phyloP scores from a whole-genome alignment of 2,888 invertebrate species.

The Cepaea hortensis region DNA sequence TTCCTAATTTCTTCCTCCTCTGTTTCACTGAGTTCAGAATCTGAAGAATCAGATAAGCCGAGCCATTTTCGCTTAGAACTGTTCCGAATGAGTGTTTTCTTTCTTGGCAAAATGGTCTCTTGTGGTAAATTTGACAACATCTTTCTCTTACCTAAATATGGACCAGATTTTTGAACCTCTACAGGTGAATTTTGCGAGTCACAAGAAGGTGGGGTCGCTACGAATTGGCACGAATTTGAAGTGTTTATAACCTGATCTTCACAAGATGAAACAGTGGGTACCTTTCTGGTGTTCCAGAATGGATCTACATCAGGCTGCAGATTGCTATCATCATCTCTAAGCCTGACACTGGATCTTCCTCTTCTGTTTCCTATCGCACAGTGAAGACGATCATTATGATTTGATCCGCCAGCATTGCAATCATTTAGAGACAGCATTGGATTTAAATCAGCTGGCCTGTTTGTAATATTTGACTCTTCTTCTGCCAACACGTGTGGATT shows the following conservation, averaged over 20 bases:
- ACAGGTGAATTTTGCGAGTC: neutral
- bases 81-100: conserved; percentile 2
- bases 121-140: neutral
- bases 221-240: neutral
- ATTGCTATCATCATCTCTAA: neutral
- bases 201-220: neutral
- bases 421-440: neutral
- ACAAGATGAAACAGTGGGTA: neutral
- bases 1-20: conserved; percentile 18
- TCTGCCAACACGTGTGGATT: neutral
- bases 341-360: neutral
- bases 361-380: neutral
- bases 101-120: neutral
- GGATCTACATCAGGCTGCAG: neutral
- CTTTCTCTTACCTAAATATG: conserved; percentile 20
- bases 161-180: neutral
- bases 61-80: conserved; percentile 30
- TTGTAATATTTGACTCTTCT: neutral
- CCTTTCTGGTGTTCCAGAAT: neutral
- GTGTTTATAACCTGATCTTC: neutral
- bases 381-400: conserved; percentile 26
- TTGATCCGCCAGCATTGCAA: conserved; percentile 9
- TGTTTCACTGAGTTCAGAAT: conserved; percentile 23
- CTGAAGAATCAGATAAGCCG: conserved; percentile 35
- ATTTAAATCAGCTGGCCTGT: neutral